A percentile compares a stretch with the other conserved stretches of the same genome.
phyloP scores from a whole-genome alignment of 2,797 vertebrate genomes.

The Hoplostethus mediterraneus region DNA sequence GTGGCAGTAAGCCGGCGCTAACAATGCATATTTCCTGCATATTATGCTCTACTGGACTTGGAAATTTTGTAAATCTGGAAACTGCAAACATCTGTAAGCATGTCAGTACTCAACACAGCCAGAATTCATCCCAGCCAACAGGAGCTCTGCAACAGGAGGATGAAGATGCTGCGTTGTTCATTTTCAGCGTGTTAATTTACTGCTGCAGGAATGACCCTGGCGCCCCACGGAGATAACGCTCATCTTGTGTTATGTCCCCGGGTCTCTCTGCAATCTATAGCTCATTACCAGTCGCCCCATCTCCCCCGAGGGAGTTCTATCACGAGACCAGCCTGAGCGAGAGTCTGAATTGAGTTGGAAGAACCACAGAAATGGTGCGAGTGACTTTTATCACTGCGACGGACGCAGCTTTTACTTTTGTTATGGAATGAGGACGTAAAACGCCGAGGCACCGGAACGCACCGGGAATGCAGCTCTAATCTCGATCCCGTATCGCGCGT shows the following conservation, averaged over 20 bases:
- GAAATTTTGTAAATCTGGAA: no score
- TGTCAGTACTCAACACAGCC: neutral
- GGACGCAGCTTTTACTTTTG: constrained; percentile 12
- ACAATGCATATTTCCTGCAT: no score
- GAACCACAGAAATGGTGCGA: no score
- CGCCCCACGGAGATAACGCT: no score
- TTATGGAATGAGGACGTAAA: constrained; percentile 51
- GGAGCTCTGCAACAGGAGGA: neutral
- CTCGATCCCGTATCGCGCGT: constrained; percentile 52
- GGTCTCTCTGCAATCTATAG: constrained; percentile 22
- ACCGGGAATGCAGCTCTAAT: constrained; percentile 61
- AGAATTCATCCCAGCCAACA: constrained; percentile 35
- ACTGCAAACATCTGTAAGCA: no score
- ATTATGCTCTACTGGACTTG: no score
- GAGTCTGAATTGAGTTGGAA: no score
- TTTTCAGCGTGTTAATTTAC: neutral
- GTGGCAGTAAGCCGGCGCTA: neutral
- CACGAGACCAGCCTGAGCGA: neutral
- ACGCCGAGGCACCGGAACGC: constrained; percentile 39
- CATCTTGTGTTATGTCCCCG: no score
- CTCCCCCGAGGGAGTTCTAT: constrained; percentile 41
- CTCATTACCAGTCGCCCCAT: constrained; percentile 2
- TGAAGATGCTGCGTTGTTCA: neutral
- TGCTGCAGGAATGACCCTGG: no score
- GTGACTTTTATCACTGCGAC: constrained; percentile 12